Conservation (phyloP, 2,888 invertebrate genomes). For the Lepidocyrtoides sp. region DNA sequence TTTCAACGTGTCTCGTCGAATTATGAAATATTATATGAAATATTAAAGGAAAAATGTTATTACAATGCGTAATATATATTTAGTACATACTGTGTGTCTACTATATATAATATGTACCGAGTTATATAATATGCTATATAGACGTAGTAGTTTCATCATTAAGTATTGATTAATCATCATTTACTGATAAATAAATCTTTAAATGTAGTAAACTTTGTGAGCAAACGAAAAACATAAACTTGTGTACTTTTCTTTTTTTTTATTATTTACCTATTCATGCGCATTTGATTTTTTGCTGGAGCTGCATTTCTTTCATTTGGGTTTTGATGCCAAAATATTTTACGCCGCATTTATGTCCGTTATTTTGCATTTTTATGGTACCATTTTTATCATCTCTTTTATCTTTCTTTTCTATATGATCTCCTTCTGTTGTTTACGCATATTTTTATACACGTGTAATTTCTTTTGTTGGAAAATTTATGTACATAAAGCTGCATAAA, state of each 20-base stretch:
- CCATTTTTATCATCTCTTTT: background rate
- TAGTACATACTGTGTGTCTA: conserved; percentile 34
- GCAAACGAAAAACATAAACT: conserved; percentile 63
- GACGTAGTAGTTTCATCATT: conserved; percentile 67
- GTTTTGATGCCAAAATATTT: background rate
- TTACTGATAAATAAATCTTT: conserved; percentile 75
- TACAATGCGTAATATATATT: conserved; percentile 38
- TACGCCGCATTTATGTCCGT: background rate
- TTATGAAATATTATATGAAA: conserved; percentile 25
- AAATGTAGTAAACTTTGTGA: conserved; percentile 72
- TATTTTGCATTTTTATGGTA: background rate
- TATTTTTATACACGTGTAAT: background rate
- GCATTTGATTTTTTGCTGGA: conserved; percentile 47
- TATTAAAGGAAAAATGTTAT: conserved; percentile 41
- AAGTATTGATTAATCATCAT: conserved; percentile 71
- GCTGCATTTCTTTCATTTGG: conserved; percentile 41
- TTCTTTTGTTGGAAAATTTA: too few species aligned
- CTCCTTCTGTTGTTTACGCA: background rate
- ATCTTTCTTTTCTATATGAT: background rate
- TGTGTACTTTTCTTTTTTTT: conserved; percentile 37
- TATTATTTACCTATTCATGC: conserved; percentile 14
- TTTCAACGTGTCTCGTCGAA: conserved; percentile 80
- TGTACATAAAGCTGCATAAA: too few species aligned
- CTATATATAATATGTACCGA: conserved; percentile 47
- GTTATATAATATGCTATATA: conserved; percentile 56